Evolutionary conservation across 2,888 invertebrate species (phyloP), one percentile per base, ranked within the genome.

Genomic region (Limenitis camilla): DNA sequence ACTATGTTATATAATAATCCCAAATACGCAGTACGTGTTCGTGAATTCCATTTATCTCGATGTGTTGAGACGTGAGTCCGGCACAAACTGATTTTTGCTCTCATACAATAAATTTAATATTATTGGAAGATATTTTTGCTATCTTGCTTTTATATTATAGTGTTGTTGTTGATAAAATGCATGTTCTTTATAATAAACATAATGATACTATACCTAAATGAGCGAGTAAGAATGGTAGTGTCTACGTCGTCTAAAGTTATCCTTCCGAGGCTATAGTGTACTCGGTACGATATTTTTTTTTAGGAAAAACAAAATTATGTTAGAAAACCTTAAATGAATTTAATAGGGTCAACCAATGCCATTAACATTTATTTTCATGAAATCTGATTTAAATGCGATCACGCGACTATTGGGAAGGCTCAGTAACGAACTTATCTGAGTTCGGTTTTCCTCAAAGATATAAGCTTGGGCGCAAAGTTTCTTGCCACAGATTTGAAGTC

Each of bases 361-460:
- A 5, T n/a, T 29, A 49, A 49, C 43, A 40, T 54, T 54, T 44
- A 49, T 41, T 46, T 50, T 58, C 54, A 51, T 49, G 56, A 61
- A 61, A 55, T 60, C 49, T 59, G 48, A 56, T 53, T 49, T 53
- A 56, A 59, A 58, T 57, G 61, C 66, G 60, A 61, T 63, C 56
- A 52, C 49, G 46, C 49, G 49, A 46, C 49, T 46, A 44, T 57
- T 47, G 36, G 49, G 52, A 59, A 45, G 52, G 55, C 59, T 58
- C 50, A 32, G 49, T 58, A 62, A 63, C 62, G 57, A 58, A 57
- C 61, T 65, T 65, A 68, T 61, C 65, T 60, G 69, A 72, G 61
- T 73, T 69, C 39, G 53, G 64, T 64, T 65, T 60, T 58, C 61
- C 62, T 61, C 65, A 68, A 72, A 69, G 65, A 68, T 69, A 67